Evolutionary conservation across 1,140 invertebrate genomes (phyloP).

Genomic region (Magallana angulata): DNA sequence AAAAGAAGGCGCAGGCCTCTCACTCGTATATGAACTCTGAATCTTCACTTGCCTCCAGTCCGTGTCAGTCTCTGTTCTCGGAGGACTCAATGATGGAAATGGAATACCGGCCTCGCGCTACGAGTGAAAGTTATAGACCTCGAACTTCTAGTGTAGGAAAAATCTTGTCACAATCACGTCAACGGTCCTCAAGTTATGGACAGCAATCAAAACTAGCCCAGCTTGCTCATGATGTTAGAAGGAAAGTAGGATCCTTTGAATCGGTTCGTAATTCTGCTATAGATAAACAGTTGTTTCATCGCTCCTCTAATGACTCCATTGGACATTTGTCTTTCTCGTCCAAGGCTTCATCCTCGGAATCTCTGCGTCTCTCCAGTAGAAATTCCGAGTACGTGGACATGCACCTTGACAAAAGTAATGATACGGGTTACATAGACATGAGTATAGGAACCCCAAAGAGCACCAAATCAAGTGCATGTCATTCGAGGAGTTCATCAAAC

Average conservation of each 20-base stretch:
- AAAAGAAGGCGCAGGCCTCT: slow-evolving; percentile 50
- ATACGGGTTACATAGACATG: slow-evolving; percentile 71
- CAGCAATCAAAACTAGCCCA: slow-evolving; percentile 63
- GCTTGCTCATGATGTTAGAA: slow-evolving; percentile 50
- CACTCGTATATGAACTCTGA: slow-evolving; percentile 51
- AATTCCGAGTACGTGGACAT: slow-evolving; percentile 71
- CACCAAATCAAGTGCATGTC: slow-evolving; percentile 48
- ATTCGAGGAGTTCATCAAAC: slow-evolving; percentile 53
- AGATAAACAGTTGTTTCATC: slow-evolving; percentile 56
- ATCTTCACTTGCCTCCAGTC: slow-evolving; percentile 60
- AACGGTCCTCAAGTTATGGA: slow-evolving; percentile 76
- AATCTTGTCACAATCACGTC: slow-evolving; percentile 62
- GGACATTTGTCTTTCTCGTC: slow-evolving; percentile 68
- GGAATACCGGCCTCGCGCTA: slow-evolving; percentile 73
- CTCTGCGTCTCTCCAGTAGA: slow-evolving; percentile 65
- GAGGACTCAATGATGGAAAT: slow-evolving; percentile 76
- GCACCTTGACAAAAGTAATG: slow-evolving; percentile 60
- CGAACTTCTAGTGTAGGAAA: slow-evolving; percentile 75
- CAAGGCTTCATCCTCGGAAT: slow-evolving; percentile 69
- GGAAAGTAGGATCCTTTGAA: slow-evolving; percentile 62
- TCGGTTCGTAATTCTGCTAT: slow-evolving; percentile 65
- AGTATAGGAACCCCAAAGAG: slow-evolving; percentile 59
- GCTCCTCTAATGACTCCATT: slow-evolving; percentile 69
- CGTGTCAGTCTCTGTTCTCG: slow-evolving; percentile 69
- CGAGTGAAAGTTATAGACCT: slow-evolving; percentile 75